A percentile compares a stretch with the other conserved stretches of the same genome.
Conservation (phyloP, 2,113 vertebrate genomes). For the Embiotoca jacksoni region DNA sequence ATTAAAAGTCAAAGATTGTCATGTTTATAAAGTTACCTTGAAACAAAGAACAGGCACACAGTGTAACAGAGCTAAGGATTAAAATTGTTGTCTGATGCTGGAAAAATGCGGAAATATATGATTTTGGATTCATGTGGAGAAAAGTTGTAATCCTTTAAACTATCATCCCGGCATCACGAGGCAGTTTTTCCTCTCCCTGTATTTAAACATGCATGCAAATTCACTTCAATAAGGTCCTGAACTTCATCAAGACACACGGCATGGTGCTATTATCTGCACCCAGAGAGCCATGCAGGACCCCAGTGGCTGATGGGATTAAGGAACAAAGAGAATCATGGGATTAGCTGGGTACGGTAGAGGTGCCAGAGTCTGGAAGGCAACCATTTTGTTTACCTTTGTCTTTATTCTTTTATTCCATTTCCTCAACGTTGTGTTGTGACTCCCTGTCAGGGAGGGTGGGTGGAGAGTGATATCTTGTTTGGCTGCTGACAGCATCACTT, state of each 20-base stretch:
- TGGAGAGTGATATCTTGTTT: conserved; percentile 82
- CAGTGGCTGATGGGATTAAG: conserved; percentile 72
- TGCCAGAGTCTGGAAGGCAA: conserved; percentile 55
- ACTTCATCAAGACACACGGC: conserved; percentile 71
- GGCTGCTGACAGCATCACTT: conserved; percentile 82
- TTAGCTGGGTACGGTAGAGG: conserved; percentile 64
- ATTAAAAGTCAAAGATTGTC: conserved; percentile 54
- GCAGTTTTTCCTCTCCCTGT: conserved; percentile 5
- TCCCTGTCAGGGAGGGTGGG: conserved; percentile 53
- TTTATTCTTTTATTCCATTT: conserved; percentile 74
- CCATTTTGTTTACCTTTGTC: conserved; percentile 79
- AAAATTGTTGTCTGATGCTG: conserved; percentile 30
- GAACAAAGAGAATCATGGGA: conserved; percentile 75
- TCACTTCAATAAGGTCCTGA: conserved; percentile 69
- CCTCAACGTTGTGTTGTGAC: conserved; percentile 61
- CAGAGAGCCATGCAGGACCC: conserved; percentile 54
- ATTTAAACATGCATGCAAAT: conserved; percentile 42
- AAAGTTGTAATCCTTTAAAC: conserved; percentile 22
- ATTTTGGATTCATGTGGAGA: conserved; percentile 32
- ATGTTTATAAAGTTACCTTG: conserved; percentile 64
- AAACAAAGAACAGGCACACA: conserved; percentile 37
- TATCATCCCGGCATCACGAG: conserved; percentile 11
- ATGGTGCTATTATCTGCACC: conserved; percentile 72
- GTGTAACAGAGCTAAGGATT: conserved; percentile 10
- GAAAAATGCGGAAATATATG: conserved; percentile 15